Evolutionary conservation across 2,797 vertebrate species (phyloP).

Genomic region (Sebastes taczanowskii): DNA sequence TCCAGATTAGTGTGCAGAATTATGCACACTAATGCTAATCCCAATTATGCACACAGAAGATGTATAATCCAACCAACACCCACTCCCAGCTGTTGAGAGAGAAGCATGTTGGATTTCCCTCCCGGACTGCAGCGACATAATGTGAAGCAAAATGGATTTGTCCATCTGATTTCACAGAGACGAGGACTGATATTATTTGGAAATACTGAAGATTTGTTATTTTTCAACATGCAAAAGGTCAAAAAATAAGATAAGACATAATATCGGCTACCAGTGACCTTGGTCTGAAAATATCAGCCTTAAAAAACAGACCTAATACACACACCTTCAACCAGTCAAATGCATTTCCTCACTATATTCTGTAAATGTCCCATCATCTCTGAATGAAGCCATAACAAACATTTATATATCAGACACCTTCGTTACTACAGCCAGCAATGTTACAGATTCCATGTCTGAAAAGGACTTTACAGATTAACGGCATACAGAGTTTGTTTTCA

Average conservation of each 20-base stretch:
- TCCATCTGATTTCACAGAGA: not conserved
- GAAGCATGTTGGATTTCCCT: not conserved
- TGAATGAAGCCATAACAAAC: not conserved
- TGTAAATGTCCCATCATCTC: not conserved
- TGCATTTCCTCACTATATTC: not conserved
- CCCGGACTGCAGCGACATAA: not conserved
- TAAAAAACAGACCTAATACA: not conserved
- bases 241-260: not conserved
- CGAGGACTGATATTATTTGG: not conserved
- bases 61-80: slow-evolving; percentile 48
- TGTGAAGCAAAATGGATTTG: not conserved
- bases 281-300: not conserved
- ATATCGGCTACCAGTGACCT: not conserved
- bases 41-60: slow-evolving; percentile 39
- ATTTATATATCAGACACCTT: not conserved
- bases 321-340: not conserved
- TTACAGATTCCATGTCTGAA: not conserved
- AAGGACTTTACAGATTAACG: not conserved
- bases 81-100: slow-evolving; percentile 35
- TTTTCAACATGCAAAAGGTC: not conserved
- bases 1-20: slow-evolving; percentile 40
- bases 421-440: not conserved
- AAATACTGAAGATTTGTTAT: not conserved
- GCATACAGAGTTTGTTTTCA: not conserved
- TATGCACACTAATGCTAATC: slow-evolving; percentile 40